Percentiles rank a stretch among this genome's conserved stretches.
phyloP scores from a whole-genome alignment of 64 coral and sea anemone species.

The Catalaphyllia jardinei region DNA sequence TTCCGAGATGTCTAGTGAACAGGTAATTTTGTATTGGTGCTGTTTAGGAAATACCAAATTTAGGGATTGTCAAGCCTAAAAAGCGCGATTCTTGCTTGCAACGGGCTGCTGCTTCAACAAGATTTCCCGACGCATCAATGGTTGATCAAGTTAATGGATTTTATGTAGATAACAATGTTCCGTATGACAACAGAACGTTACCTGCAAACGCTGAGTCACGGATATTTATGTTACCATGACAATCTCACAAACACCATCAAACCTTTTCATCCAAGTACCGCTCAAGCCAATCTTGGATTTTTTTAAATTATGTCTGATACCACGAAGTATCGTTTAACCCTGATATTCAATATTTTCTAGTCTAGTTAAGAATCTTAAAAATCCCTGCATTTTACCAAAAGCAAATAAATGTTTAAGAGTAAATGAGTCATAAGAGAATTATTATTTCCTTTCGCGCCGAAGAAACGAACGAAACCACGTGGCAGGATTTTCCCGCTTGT shows the following conservation, averaged over 20 bases:
- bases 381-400: too few relatives aligned
- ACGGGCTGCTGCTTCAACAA: neutral
- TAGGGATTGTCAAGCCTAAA: neutral
- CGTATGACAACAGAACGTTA: neutral
- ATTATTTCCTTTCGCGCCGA: neutral
- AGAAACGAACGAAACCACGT: neutral
- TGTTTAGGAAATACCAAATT: neutral
- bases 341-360: too few relatives aligned
- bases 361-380: too few relatives aligned
- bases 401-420: too few relatives aligned
- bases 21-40: neutral
- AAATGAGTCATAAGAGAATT: neutral
- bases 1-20: neutral
- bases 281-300: conserved; percentile 38
- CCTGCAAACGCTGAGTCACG: conserved; percentile 33
- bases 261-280: neutral
- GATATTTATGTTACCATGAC: conserved; percentile 29
- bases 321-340: too few relatives aligned
- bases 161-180: conserved; percentile 43
- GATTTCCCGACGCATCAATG: conserved; percentile 33
- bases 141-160: conserved; percentile 51
- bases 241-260: conserved; percentile 2
- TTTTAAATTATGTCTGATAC: neutral
- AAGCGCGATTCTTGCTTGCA: neutral
- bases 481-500: neutral